Percentiles rank a stretch among this genome's conserved stretches.
Conservation (phyloP, 2,888 invertebrate genomes). For the Dasypolia templi region DNA sequence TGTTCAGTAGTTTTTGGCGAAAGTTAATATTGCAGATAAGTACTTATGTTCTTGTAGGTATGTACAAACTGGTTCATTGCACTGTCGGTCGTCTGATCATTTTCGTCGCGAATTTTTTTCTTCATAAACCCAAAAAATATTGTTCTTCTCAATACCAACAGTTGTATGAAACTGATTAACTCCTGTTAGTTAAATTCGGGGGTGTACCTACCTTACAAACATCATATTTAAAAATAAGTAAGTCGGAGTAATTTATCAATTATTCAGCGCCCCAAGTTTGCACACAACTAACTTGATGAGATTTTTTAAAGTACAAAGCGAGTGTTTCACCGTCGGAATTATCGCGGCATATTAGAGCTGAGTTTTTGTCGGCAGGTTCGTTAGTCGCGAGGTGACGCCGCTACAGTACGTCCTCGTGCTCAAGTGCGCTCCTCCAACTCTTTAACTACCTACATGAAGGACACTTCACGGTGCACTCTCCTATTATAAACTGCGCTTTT, state of each 20-base stretch:
- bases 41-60: too few species aligned
- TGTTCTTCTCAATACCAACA: neutral
- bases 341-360: conserved; percentile 73
- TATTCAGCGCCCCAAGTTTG: conserved; percentile 63
- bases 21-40: conserved; percentile 53
- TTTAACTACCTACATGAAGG: conserved; percentile 91
- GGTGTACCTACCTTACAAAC: conserved; percentile 31
- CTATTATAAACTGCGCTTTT: conserved; percentile 90
- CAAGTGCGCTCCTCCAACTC: conserved; percentile 89
- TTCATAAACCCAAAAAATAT: neutral
- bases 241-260: conserved; percentile 61
- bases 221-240: conserved; percentile 57
- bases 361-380: conserved; percentile 88
- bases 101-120: neutral
- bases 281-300: conserved; percentile 74
- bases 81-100: neutral
- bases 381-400: conserved; percentile 88
- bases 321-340: conserved; percentile 65
- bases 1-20: conserved; percentile 67
- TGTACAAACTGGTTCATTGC: conserved; percentile 20
- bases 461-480: conserved; percentile 88
- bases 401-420: conserved; percentile 87
- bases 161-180: conserved; percentile 16
- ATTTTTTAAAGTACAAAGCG: conserved; percentile 75
- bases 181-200: conserved; percentile 14